Conservation (phyloP, 2,888 invertebrate genomes). For the Axea sp. region DNA sequence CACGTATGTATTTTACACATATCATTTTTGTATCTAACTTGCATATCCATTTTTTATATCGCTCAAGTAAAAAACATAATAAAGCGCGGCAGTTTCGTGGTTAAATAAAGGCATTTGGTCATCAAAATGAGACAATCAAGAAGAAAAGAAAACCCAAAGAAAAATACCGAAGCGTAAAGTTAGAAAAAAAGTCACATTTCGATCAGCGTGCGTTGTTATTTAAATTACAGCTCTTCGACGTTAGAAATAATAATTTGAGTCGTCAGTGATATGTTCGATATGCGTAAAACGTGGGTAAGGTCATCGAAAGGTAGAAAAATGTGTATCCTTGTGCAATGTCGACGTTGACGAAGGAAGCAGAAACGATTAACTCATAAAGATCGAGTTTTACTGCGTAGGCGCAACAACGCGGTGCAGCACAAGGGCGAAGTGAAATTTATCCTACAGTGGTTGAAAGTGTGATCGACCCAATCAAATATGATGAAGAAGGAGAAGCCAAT, state of each 20-base stretch:
- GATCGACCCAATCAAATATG: conserved; percentile 80
- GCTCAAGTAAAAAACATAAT: too few relatives aligned
- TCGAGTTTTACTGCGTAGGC: conserved; percentile 12
- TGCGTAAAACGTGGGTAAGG: conserved; percentile 38
- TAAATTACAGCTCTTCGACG: conserved; percentile 30
- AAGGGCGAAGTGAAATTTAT: background rate
- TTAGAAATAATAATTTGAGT: conserved; percentile 25
- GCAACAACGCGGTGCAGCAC: conserved; percentile 3
- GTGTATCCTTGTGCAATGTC: conserved; percentile 29
- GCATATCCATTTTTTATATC: too few relatives aligned
- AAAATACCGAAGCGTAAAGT: too few relatives aligned
- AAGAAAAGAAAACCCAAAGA: too few relatives aligned
- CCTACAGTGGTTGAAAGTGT: conserved; percentile 1
- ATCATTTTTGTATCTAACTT: too few relatives aligned
- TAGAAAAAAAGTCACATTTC: too few relatives aligned
- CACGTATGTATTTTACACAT: too few relatives aligned
- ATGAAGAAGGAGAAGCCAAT: conserved; percentile 93
- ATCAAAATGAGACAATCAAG: too few relatives aligned
- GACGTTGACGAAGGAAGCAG: conserved; percentile 18
- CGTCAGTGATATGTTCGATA: conserved; percentile 24
- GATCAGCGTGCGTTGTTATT: too few relatives aligned
- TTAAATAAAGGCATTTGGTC: too few relatives aligned
- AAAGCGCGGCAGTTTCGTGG: too few relatives aligned
- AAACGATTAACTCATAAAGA: conserved; percentile 15
- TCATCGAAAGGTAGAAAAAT: conserved; percentile 22